Base-by-base conservation (phyloP, 2,888 invertebrate genomes). In the Prenolepis imparis region DNA sequence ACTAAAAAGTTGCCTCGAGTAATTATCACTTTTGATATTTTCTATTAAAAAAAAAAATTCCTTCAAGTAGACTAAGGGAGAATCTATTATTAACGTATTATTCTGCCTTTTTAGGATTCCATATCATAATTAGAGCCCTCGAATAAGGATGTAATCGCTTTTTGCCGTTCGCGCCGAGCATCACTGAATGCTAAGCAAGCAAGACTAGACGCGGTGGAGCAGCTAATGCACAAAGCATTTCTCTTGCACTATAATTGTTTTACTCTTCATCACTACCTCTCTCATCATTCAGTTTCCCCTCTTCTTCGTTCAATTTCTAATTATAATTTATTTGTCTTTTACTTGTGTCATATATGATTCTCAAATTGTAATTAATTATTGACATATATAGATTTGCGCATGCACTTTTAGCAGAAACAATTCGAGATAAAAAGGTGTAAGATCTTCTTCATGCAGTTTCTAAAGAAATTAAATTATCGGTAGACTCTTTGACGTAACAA, bases 201-300 rank as follows among this genome's bases (percentile, higher is more conserved):
- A 64, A 63, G 63, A 74, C 48, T 74, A 21, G 15, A 63, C 21
- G 64, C 74, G 48, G 32, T 64, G 41, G 41, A 52, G 64, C 64
- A 63, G 74, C 48, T 63, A 63, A 63, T 75, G 73, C 61, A 39
- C 73, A 73, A 73, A 73, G 73, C 59, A 75, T 64, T 63, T 75
- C 44, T 32, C 74, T 48, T 36, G 32, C 48, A 48, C 36, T 63
- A 64, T 15, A 32, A 74, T 75, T 75, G 63, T 63, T 44, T 48
- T 75, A 63, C 64, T 75, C 44, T 48, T 57, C 64, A 75, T 75
- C 64, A 52, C 21, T 75, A 75, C 44, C 44, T 55, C 44, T 55
- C 28, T 61, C 44, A 61, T 44, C 59, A 59, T 73, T 73, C 63
- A 74, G 63, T 52, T 44, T 74, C 63, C 48, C 15, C 74, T 32